phyloP scores from a whole-genome alignment of 2,797 vertebrate species.

The Kryptopterus vitreolus region DNA sequence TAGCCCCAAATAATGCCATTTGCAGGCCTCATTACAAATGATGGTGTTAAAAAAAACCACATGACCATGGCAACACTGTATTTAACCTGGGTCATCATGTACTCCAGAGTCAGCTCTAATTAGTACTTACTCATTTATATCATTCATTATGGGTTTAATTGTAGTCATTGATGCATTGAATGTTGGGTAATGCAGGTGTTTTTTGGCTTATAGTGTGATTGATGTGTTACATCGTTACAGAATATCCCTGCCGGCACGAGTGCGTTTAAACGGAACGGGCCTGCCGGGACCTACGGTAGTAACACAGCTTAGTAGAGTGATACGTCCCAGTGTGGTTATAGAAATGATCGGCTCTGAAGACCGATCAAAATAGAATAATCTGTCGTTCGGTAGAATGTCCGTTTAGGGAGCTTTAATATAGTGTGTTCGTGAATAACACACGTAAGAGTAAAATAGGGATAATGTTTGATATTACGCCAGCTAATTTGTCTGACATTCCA shows the following conservation, averaged over 20 bases:
- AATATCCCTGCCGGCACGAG: not conserved
- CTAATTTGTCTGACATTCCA: not conserved
- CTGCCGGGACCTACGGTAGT: not conserved
- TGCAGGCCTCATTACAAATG: not conserved
- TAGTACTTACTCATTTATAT: not conserved
- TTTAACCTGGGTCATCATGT: not conserved
- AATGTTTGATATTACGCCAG: not conserved
- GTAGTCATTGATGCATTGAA: not conserved
- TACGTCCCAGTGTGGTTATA: not conserved
- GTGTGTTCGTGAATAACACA: not conserved
- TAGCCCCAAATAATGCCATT: not conserved
- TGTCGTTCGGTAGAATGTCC: not conserved
- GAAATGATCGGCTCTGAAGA: not conserved
- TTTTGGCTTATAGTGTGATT: not conserved
- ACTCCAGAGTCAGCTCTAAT: not conserved
- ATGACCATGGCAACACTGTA: not conserved
- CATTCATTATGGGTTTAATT: not conserved
- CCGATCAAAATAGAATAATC: not conserved
- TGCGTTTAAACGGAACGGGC: not conserved
- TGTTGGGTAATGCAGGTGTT: not conserved
- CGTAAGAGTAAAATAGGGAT: not conserved
- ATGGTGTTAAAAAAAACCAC: not conserved
- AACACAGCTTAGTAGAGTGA: not conserved
- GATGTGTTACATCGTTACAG: not conserved
- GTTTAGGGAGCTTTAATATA: not conserved